Percentiles rank a stretch among this genome's conserved stretches.
These are phyloP conservation scores for Acholoe squamosa DNA, from an alignment of 2,888 invertebrate genomes.

Conservation along the genomic window DNA sequence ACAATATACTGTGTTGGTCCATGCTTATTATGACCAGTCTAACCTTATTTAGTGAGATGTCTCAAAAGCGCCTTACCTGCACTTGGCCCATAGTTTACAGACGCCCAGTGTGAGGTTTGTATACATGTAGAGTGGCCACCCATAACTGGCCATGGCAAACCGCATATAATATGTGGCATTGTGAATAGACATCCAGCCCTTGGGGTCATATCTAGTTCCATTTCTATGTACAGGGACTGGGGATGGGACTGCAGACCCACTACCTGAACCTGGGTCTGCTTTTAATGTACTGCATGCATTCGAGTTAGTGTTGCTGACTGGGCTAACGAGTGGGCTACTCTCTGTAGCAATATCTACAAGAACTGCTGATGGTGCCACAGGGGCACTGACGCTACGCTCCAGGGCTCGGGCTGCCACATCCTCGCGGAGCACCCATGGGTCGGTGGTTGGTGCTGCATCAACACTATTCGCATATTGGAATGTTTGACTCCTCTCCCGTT, in stretches of 20 bases:
- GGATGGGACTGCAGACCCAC: background rate
- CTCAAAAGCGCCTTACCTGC: constrained; percentile 79
- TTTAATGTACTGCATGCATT: background rate
- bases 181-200: constrained; percentile 90
- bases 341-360: background rate
- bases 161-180: constrained; percentile 90
- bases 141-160: constrained; percentile 92
- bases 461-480: background rate
- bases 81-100: constrained; percentile 86
- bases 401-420: background rate
- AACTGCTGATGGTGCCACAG: background rate
- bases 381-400: background rate
- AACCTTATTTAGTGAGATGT: too few relatives aligned
- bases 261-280: background rate
- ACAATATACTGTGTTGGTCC: too few relatives aligned
- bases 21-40: too few relatives aligned
- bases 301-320: background rate
- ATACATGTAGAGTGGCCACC: constrained; percentile 93
- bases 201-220: constrained; percentile 35
- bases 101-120: constrained; percentile 90
- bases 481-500: background rate
- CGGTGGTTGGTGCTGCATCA: background rate
- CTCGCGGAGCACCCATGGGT: background rate
- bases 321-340: background rate
- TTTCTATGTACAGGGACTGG: background rate